Evolutionary conservation across 2,888 invertebrate species (phyloP).

Genomic region (Creontiades dilutus): DNA sequence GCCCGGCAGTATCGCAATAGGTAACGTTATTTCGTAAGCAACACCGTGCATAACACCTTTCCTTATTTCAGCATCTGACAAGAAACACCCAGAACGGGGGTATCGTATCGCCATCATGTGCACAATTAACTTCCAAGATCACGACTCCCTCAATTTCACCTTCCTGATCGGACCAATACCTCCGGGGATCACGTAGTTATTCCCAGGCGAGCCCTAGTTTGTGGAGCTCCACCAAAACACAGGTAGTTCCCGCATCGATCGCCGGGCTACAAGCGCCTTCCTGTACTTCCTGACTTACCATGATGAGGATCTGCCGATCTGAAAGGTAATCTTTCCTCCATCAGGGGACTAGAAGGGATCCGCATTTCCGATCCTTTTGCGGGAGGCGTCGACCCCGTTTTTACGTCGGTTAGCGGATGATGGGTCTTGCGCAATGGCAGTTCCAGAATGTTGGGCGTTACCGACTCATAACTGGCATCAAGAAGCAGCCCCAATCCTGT

Average conservation of each 20-base stretch:
- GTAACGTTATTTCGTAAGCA: no score
- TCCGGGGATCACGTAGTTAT: conserved; percentile 6
- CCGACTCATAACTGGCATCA: background rate
- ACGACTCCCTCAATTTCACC: conserved; percentile 22
- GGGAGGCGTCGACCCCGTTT: conserved; percentile 38
- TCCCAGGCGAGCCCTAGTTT: background rate
- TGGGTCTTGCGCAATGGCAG: conserved; percentile 2
- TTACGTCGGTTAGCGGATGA: conserved; percentile 10
- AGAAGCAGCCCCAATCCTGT: no score
- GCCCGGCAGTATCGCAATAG: no score
- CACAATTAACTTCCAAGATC: background rate
- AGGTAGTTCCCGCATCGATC: background rate
- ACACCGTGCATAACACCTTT: background rate
- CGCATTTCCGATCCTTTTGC: background rate
- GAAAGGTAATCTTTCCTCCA: background rate
- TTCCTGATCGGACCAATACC: conserved; percentile 19
- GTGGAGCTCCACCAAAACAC: background rate
- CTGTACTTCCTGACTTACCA: background rate
- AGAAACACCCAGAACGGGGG: background rate
- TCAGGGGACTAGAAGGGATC: background rate
- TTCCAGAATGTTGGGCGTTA: background rate
- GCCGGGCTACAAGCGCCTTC: background rate
- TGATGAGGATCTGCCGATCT: background rate
- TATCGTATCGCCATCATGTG: background rate
- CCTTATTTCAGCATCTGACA: background rate